Evolutionary conservation across 1,140 invertebrate species (phyloP).

Genomic region (Drosophila carrolli): DNA sequence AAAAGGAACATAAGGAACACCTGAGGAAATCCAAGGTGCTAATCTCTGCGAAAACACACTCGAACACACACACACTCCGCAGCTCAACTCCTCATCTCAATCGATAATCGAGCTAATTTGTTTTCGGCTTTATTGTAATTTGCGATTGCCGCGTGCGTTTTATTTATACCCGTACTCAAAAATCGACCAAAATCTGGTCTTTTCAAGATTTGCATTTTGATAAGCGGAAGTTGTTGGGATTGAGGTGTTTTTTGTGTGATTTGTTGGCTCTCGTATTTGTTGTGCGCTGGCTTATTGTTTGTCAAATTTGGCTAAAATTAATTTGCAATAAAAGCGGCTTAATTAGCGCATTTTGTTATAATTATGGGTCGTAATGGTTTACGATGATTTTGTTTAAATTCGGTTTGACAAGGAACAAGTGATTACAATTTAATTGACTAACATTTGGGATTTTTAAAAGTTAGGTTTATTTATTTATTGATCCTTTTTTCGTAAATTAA

Average conservation of each 20-base stretch:
- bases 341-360: constrained; percentile 69
- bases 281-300: constrained; percentile 22
- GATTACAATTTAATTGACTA: constrained; percentile 1
- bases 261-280: constrained; percentile 6
- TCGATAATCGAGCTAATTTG: constrained; percentile 78
- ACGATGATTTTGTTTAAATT: constrained; percentile 5
- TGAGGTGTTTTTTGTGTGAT: constrained; percentile 20
- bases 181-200: constrained; percentile 45
- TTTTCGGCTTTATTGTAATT: constrained; percentile 58
- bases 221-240: constrained; percentile 68
- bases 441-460: background rate
- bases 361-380: constrained; percentile 59
- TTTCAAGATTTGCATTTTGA: constrained; percentile 64
- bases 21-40: constrained; percentile 47
- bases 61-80: constrained; percentile 5
- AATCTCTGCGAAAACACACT: constrained; percentile 34
- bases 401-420: constrained; percentile 9
- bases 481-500: background rate
- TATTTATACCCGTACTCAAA: constrained; percentile 63
- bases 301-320: constrained; percentile 51
- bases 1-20: constrained; percentile 36
- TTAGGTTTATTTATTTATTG: background rate
- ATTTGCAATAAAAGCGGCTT: constrained; percentile 57
- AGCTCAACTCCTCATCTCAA: constrained; percentile 22
- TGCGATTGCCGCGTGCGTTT: constrained; percentile 64